Conservation (phyloP, 2,797 vertebrate genomes). For the Pseudotriccus pelzelni region DNA sequence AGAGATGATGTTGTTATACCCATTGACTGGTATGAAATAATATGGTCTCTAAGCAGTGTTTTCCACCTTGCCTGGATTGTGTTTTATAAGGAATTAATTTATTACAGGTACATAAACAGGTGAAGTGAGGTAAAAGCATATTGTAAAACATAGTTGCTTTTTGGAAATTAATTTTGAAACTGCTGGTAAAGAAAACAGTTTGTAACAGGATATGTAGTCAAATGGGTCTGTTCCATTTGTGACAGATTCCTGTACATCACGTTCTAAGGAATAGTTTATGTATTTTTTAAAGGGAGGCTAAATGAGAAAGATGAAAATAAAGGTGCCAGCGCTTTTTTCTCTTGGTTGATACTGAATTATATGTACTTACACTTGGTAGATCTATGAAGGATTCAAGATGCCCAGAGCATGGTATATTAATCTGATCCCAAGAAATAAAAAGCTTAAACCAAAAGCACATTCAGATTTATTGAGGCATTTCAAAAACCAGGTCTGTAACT, state of each 20-base stretch:
- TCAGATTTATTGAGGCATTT: constrained; percentile 24
- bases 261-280: background rate
- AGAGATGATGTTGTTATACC: background rate
- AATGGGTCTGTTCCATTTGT: background rate
- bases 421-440: background rate
- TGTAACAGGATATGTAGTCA: background rate
- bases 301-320: background rate
- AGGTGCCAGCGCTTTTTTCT: background rate
- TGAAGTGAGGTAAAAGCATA: background rate
- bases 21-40: background rate
- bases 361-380: background rate
- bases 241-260: background rate
- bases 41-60: background rate
- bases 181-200: background rate
- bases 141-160: background rate
- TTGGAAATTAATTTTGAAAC: background rate
- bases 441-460: background rate
- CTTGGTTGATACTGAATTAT: background rate
- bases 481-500: background rate
- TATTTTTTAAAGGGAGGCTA: background rate
- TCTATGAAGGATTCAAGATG: background rate
- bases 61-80: background rate
- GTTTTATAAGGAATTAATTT: background rate
- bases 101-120: background rate
- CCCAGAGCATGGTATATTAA: background rate